A percentile compares a stretch with the other conserved stretches of the same genome.
Evolutionary conservation across 2,113 vertebrate genomes (phyloP).

Genomic region (Coreoperca whiteheadi): DNA sequence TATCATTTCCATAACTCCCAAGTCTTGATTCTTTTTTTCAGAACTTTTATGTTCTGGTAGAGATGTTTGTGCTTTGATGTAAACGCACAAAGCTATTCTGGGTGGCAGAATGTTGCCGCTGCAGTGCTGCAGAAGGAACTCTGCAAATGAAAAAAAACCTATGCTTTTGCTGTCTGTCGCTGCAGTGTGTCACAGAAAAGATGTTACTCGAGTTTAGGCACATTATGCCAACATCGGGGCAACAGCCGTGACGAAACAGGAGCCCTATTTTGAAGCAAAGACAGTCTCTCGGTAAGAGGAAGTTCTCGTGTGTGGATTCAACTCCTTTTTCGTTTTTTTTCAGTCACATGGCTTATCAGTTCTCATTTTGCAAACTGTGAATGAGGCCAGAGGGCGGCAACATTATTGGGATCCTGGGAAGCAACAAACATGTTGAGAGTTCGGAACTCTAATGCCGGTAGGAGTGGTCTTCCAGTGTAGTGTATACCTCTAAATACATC

Average conservation of each 20-base stretch:
- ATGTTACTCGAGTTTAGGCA: slow-evolving; percentile 22
- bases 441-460: too few species aligned
- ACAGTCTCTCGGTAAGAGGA: not conserved
- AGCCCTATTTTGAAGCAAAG: not conserved
- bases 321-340: slow-evolving; percentile 1
- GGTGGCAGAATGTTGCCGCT: slow-evolving; percentile 24
- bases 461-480: not conserved
- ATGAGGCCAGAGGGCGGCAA: not conserved
- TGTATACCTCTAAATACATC: not conserved
- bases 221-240: slow-evolving; percentile 18
- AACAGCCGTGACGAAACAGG: not conserved
- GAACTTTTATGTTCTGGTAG: slow-evolving; percentile 51
- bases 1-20: slow-evolving; percentile 71
- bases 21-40: slow-evolving; percentile 57
- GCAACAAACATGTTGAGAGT: not conserved
- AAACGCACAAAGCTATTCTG: slow-evolving; percentile 52
- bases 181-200: slow-evolving; percentile 25
- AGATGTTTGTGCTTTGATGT: slow-evolving; percentile 58
- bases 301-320: not conserved
- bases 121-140: slow-evolving; percentile 26
- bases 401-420: not conserved
- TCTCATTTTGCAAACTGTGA: slow-evolving; percentile 12
- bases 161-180: slow-evolving; percentile 7
- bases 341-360: not conserved
- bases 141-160: slow-evolving; percentile 43